Conservation (phyloP, 2,888 invertebrate species). For the Ophion slaviceki region DNA sequence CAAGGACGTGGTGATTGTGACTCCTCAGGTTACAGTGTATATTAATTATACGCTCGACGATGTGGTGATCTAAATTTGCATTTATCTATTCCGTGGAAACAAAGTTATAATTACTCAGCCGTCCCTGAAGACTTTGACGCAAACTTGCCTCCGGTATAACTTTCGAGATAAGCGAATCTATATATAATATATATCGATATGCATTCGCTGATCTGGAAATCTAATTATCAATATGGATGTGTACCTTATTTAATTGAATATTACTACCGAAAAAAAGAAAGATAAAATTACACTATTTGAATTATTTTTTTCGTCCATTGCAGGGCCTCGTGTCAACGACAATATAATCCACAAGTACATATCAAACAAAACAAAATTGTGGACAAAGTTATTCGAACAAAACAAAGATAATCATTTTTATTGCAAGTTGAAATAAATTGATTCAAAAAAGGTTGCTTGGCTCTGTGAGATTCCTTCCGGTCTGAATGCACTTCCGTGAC, state of each 20-base stretch:
- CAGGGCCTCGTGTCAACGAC: neutral
- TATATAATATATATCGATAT: neutral
- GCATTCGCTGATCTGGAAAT: neutral
- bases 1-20: constrained; percentile 59
- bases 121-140: constrained; percentile 28
- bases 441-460: neutral
- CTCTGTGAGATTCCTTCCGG: neutral
- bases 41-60: constrained; percentile 18
- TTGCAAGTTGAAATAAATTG: neutral
- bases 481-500: neutral
- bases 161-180: neutral
- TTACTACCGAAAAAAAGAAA: too few relatives aligned
- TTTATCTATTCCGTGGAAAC: constrained; percentile 7
- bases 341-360: neutral
- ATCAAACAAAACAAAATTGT: neutral
- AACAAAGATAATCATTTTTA: neutral
- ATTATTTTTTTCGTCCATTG: neutral
- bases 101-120: constrained; percentile 27
- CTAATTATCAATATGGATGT: too few relatives aligned
- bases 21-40: constrained; percentile 55
- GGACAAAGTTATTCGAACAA: neutral
- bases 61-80: constrained; percentile 37
- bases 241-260: too few relatives aligned
- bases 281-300: too few relatives aligned
- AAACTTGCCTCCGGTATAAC: constrained; percentile 13